Base-by-base conservation (phyloP, 2,113 vertebrate genomes). In the Centropus bengalensis region DNA sequence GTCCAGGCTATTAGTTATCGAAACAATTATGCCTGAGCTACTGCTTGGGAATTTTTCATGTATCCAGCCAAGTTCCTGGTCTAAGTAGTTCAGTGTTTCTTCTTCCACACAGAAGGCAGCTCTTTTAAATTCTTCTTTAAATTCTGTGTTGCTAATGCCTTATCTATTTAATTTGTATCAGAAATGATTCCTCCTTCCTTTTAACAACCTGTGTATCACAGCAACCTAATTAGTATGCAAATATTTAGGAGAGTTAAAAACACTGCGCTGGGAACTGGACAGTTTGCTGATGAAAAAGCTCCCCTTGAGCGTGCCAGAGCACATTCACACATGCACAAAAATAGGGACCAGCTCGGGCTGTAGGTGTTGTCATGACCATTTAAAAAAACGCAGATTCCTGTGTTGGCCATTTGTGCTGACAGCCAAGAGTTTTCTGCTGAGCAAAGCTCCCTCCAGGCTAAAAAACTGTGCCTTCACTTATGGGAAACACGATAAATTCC, bases 1-100 rank as follows among this genome's bases (percentile, higher is more conserved):
- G 82, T 95, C 82, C 82, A 83, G 71, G 60, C 88, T 78, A 83
- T 94, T 96, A 94, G 89, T 90, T 97, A 93, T n/a, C 83, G 85
- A 95, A 97, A 91, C 85, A 63, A 42, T 79, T 15, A 81, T 59
- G 79, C 33, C 76, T 86, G 68, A 94, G 85, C 82, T 94, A 64
- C 94, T 96, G 94, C 88, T 82, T 94, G 76, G 85, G 93, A 93
- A 81, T 81, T 95, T 69, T 83, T 88, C 82, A 86, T 63, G 55
- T 42, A 77, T 76, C 85, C 79, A 77, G 82, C 94, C 82, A 87
- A 88, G 75, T 42, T 94, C 51, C 64, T 78, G n/a, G 15, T 69
- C 28, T 49, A 73, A 88, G 75, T 74, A 24, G 13, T 71, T 79
- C 12, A 28, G 47, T 38, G 68, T 80, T 95, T 80, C 81, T 66